Conservation (phyloP, 2,113 vertebrate species). For the Corythornis madagascariensis region DNA sequence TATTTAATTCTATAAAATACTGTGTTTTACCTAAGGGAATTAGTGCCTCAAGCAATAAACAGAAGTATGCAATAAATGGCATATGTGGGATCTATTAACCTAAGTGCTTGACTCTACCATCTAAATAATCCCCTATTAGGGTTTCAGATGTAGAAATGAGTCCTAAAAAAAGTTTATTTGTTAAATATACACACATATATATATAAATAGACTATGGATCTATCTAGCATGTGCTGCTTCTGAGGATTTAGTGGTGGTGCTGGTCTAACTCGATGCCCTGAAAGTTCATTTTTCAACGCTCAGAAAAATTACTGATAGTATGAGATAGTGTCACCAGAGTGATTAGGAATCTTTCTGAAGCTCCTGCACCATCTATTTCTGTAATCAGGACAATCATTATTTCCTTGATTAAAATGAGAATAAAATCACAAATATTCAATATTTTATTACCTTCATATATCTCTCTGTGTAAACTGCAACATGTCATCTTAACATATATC, state of each 20-base stretch:
- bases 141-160: neutral
- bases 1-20: constrained; percentile 53
- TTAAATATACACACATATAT: neutral
- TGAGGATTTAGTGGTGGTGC: neutral
- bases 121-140: neutral
- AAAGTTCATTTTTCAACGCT: neutral
- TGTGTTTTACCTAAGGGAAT: constrained; percentile 49
- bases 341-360: neutral
- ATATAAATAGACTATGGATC: neutral
- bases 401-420: neutral
- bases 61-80: constrained; percentile 61
- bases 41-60: constrained; percentile 55
- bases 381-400: neutral
- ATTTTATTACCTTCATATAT: neutral
- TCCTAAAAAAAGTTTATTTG: neutral
- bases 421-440: neutral
- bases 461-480: neutral
- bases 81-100: constrained; percentile 61
- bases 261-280: neutral
- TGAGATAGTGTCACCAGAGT: neutral
- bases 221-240: neutral
- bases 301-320: neutral
- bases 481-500: neutral
- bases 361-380: neutral
- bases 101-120: neutral